Evolutionary conservation across 1,140 invertebrate species (phyloP).

Genomic region (Pseudomyrmex cubaensis): DNA sequence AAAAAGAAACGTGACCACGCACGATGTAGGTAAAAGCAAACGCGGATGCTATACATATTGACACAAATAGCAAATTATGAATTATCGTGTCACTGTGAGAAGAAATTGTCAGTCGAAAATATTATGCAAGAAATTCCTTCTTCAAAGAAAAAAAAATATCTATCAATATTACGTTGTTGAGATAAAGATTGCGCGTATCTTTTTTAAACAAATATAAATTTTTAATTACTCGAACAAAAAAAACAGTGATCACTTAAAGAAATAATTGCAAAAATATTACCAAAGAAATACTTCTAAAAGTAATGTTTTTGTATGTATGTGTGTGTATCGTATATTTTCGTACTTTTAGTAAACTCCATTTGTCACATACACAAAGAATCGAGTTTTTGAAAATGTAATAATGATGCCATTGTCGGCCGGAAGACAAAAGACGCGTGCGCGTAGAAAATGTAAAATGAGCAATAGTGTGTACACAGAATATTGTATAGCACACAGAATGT

Average conservation of each 20-base stretch:
- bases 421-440: conserved; percentile 15
- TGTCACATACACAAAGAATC: conserved; percentile 1
- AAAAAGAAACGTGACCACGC: conserved; percentile 54
- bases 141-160: not conserved
- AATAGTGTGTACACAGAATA: not conserved
- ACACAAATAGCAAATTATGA: not conserved
- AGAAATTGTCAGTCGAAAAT: not conserved
- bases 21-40: not conserved
- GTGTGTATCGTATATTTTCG: too few species aligned
- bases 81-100: not conserved
- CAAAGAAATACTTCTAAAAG: too few species aligned
- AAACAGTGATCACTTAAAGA: too few species aligned
- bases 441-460: conserved; percentile 33
- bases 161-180: not conserved
- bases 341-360: too few species aligned
- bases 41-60: conserved; percentile 17
- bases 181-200: not conserved
- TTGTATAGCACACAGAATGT: conserved; percentile 35
- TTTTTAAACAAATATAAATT: not conserved
- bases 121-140: not conserved
- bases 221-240: too few species aligned
- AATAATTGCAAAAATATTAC: too few species aligned
- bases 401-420: not conserved
- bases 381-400: not conserved
- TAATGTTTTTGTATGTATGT: too few species aligned